Conservation (phyloP, 2,797 vertebrate species). For the Myiotriccus ornatus region DNA sequence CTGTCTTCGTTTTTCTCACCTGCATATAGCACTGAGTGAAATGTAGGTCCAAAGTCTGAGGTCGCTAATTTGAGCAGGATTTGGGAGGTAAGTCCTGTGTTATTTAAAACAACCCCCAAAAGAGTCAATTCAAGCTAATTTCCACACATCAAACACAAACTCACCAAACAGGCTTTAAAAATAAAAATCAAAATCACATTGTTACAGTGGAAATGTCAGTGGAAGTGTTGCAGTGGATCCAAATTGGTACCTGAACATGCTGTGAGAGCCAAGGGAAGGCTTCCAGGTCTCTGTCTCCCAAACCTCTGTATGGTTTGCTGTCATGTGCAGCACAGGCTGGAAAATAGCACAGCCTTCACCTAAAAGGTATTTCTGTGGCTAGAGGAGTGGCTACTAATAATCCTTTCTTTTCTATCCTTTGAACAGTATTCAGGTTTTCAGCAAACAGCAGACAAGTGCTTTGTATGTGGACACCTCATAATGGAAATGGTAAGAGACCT, state of each 20-base stretch:
- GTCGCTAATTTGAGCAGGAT: not conserved
- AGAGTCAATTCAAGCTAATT: not conserved
- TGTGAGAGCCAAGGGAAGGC: accelerated
- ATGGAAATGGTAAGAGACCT: slow-evolving; percentile 96
- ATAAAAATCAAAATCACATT: not conserved
- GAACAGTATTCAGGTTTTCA: slow-evolving; percentile 97
- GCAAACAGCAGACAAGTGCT: slow-evolving; percentile 98
- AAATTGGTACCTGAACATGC: not conserved
- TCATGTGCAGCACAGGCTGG: not conserved
- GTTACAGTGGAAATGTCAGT: not conserved
- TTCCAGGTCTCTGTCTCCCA: not conserved
- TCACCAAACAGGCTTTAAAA: not conserved
- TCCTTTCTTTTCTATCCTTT: slow-evolving; percentile 43
- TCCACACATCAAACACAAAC: not conserved
- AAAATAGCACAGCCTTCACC: not conserved
- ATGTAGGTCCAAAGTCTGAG: not conserved
- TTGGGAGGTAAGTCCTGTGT: not conserved
- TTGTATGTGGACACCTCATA: slow-evolving; percentile 98
- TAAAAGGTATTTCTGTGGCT: not conserved
- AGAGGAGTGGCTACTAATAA: not conserved
- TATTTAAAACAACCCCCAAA: not conserved
- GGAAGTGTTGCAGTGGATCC: not conserved
- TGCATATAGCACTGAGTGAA: not conserved
- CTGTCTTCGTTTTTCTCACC: not conserved
- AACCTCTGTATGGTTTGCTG: not conserved